Base-by-base conservation (phyloP, 1,140 invertebrate species). In the Drosophila micromelanica region DNA sequence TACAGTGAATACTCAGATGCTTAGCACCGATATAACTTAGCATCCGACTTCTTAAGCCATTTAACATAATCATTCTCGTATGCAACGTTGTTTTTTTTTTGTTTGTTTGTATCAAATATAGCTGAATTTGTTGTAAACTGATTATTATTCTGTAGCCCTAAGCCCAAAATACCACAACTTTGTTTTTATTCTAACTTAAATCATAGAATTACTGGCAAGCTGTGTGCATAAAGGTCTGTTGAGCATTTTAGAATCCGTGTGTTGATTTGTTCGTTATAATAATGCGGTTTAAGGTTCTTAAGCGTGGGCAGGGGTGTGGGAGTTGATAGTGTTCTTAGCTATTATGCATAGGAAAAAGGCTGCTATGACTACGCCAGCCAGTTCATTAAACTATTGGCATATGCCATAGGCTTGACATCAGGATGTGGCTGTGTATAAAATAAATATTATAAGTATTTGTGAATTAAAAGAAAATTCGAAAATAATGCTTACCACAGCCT, bases 361-460 rank as follows among this genome's bases (percentile, higher is more conserved):
- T 56, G 20, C 40, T 60, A 75, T 85, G 80, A 90, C 86, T 92
- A 91, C 87, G 78, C 72, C 52, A 92, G 57, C 78, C 91, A 87
- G 62, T 85, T 92, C 91, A 92, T 92, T 54, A 97, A 91, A 76
- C 95, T 95, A 92, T 96, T 96, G 74, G 98, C 97, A 93, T 99
- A 99, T 40, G 96, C 96, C 98, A 99, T 99, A 60, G 98, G 97
- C 93, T 97, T 98, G 43, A 99, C 96, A 92, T 98, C 95, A n/a
- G 98, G 98, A 95, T 99, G 98, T 86, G 97, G 96, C 97, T 98
- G 93, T 78, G 96, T 91, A 90, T 46, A 91, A 67, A 74, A 27
- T 15, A 38, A 40, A 38, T 48, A 20, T 62, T 56, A 48, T 17
- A 15, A 52, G 1, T 13, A 52, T 11, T 12, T 45, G 11, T 20